phyloP scores from a whole-genome alignment of 2,888 invertebrate species.

The Xestoiulus laeticollis region DNA sequence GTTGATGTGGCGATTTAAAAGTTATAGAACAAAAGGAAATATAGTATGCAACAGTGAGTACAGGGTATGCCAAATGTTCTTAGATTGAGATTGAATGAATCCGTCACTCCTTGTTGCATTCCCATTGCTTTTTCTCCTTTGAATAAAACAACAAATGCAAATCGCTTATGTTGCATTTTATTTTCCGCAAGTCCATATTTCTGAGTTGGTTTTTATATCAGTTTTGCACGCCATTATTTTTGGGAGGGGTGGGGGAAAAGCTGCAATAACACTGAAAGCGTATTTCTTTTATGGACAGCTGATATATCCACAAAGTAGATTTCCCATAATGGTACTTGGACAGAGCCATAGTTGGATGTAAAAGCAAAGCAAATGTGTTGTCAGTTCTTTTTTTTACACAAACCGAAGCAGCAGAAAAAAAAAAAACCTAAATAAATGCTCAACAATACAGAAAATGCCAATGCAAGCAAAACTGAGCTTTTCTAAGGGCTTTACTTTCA shows the following conservation, averaged over 20 bases:
- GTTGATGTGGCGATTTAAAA: too few species aligned
- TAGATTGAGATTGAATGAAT: background rate
- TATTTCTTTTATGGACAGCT: constrained; percentile 26
- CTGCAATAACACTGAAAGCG: constrained; percentile 11
- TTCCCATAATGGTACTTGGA: constrained; percentile 26
- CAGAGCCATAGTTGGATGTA: constrained; percentile 26
- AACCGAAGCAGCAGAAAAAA: background rate
- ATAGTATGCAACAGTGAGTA: background rate
- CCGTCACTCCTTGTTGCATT: background rate
- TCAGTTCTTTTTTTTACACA: background rate
- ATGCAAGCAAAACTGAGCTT: constrained; percentile 26
- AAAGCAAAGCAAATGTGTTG: constrained; percentile 26
- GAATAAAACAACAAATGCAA: background rate
- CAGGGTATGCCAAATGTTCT: background rate
- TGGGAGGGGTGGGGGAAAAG: constrained; percentile 17
- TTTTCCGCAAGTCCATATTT: background rate
- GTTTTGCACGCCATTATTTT: constrained; percentile 6
- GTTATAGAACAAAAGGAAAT: too few species aligned
- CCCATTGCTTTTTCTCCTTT: background rate
- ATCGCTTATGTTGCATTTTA: background rate
- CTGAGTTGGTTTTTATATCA: background rate
- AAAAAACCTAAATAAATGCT: background rate
- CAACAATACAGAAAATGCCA: constrained; percentile 26
- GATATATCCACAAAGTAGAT: constrained; percentile 26
- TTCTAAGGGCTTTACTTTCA: constrained; percentile 26